A percentile compares a stretch with the other conserved stretches of the same genome.
These are phyloP conservation scores for Heliconius nattereri DNA, from an alignment of 1,140 invertebrate genomes.

Conservation along the genomic window DNA sequence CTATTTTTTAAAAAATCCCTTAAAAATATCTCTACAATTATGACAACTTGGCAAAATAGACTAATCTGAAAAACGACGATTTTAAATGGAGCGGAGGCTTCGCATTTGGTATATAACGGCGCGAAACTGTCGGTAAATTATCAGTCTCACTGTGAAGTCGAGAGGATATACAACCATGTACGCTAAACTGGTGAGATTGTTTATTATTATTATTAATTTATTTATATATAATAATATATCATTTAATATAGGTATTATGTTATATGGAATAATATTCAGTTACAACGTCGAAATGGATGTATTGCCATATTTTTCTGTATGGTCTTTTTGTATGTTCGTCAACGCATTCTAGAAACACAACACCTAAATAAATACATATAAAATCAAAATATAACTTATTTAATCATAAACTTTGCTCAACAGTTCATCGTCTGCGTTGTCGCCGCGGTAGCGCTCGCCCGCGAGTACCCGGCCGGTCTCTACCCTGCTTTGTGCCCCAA, in stretches of 20 bases:
- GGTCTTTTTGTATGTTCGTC: neutral
- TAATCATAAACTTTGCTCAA: neutral
- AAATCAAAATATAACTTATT: too few species aligned
- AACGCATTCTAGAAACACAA: neutral
- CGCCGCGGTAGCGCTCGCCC: conserved; percentile 64
- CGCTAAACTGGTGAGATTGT: conserved; percentile 64
- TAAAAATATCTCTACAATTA: neutral
- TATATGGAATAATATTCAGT: too few species aligned
- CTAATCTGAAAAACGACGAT: conserved; percentile 9
- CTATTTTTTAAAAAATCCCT: too few species aligned
- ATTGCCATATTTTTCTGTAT: too few species aligned
- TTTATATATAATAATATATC: conserved; percentile 7
- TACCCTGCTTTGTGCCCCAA: conserved; percentile 81
- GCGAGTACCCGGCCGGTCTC: conserved; percentile 80
- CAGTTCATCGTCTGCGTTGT: conserved; percentile 64
- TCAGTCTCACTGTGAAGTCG: conserved; percentile 66
- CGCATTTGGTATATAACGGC: conserved; percentile 53
- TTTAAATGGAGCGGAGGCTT: conserved; percentile 2
- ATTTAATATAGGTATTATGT: too few species aligned
- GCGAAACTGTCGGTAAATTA: conserved; percentile 28
- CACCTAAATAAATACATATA: too few species aligned
- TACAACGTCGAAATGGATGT: neutral
- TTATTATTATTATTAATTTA: conserved; percentile 25
- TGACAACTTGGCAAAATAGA: neutral
- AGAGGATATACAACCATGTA: conserved; percentile 68